These are phyloP conservation scores for Cephus spinipes DNA, from an alignment of 2,888 invertebrate species.

Conservation along the genomic window DNA sequence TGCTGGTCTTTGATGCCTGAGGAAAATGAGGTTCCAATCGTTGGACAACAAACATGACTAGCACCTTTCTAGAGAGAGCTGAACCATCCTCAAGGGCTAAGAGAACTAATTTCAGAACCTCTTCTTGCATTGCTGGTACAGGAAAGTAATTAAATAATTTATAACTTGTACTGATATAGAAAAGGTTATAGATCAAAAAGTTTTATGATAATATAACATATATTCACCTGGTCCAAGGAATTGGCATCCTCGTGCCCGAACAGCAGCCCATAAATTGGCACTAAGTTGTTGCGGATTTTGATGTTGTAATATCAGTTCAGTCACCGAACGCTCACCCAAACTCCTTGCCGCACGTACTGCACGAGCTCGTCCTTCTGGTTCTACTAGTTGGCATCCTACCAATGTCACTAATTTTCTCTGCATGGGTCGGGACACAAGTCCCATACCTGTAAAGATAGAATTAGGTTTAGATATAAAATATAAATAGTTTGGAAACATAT, in stretches of 20 bases:
- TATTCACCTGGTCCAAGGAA: conserved; percentile 88
- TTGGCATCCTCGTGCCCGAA: conserved; percentile 95
- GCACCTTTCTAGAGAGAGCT: conserved; percentile 90
- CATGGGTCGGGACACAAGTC: conserved; percentile 87
- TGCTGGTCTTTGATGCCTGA: conserved; percentile 98
- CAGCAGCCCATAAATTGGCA: conserved; percentile 97
- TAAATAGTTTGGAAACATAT: not conserved
- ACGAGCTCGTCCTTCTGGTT: conserved; percentile 86
- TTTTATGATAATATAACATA: conserved; percentile 1
- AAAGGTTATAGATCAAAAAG: conserved; percentile 3
- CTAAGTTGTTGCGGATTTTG: conserved; percentile 96
- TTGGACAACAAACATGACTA: conserved; percentile 99
- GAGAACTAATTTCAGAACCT: conserved; percentile 93
- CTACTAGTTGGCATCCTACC: conserved; percentile 91
- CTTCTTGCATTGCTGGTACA: conserved; percentile 93
- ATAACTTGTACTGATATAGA: not conserved
- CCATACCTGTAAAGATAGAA: conserved; percentile 46
- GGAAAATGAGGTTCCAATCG: conserved; percentile 94
- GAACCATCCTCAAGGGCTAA: conserved; percentile 96
- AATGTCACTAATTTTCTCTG: conserved; percentile 94
- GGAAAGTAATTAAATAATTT: conserved; percentile 7
- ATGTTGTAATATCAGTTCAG: conserved; percentile 92
- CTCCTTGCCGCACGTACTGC: conserved; percentile 88
- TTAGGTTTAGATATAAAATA: not conserved
- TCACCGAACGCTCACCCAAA: conserved; percentile 94